Percentiles rank a stretch among this genome's conserved stretches.
Conservation (phyloP, 2,797 vertebrate species). For the Gambusia yucatana region DNA sequence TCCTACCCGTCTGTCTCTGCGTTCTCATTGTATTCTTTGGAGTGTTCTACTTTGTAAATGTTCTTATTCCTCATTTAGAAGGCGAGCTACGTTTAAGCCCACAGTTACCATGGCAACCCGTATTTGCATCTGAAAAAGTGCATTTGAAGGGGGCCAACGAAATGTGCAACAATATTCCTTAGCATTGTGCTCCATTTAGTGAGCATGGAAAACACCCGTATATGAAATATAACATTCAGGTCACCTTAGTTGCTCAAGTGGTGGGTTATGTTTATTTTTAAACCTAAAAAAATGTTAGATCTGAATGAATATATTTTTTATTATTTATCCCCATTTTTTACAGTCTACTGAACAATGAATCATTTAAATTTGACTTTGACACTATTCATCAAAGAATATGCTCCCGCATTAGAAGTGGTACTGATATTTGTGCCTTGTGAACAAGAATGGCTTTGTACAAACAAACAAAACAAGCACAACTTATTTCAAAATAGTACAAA, state of each 20-base stretch:
- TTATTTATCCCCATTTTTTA: background rate
- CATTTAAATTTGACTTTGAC: background rate
- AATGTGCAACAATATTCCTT: constrained; percentile 71
- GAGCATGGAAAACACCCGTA: constrained; percentile 50
- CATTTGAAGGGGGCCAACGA: constrained; percentile 72
- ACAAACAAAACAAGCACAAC: background rate
- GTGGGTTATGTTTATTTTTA: background rate
- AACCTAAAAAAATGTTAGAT: background rate
- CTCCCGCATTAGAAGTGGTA: background rate
- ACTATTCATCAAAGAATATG: background rate
- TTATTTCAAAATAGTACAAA: background rate
- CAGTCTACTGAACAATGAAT: background rate
- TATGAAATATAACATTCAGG: constrained; percentile 27
- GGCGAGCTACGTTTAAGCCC: constrained; percentile 76
- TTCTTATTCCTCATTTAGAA: constrained; percentile 79
- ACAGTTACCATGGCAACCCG: constrained; percentile 85
- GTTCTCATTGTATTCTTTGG: constrained; percentile 72
- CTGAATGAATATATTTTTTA: background rate
- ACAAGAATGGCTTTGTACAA: background rate
- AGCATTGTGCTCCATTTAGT: constrained; percentile 61
- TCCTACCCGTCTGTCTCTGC: constrained; percentile 43
- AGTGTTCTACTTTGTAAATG: constrained; percentile 80
- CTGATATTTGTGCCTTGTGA: background rate
- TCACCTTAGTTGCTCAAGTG: background rate
- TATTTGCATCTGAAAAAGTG: constrained; percentile 85